Percentiles rank a stretch among this genome's conserved stretches.
Evolutionary conservation across 1,140 invertebrate species (phyloP).

Genomic region (Thaumatotibia leucotreta): DNA sequence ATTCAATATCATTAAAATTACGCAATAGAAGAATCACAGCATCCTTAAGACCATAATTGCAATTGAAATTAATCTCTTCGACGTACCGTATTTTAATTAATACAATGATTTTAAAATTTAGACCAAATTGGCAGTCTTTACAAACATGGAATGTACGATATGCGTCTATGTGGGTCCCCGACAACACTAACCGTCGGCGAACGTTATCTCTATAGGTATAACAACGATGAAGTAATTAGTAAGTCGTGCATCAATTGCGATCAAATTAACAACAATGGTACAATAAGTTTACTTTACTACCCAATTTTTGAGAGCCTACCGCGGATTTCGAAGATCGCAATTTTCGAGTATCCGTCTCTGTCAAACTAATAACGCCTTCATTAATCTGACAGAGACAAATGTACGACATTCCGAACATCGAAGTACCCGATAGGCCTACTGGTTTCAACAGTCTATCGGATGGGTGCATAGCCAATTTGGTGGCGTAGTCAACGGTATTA

Average conservation of each 20-base stretch:
- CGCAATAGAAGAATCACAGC: constrained; percentile 76
- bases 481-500: no score
- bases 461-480: no score
- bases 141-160: constrained; percentile 76
- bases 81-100: constrained; percentile 65
- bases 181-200: constrained; percentile 71
- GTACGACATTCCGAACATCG: no score
- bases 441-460: no score
- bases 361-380: no score
- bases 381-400: no score
- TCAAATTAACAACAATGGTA: constrained; percentile 47
- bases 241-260: constrained; percentile 49
- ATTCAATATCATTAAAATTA: constrained; percentile 66
- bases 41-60: constrained; percentile 73
- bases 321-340: no score
- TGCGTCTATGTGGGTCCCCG: constrained; percentile 74
- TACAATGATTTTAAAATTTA: constrained; percentile 74
- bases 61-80: constrained; percentile 70
- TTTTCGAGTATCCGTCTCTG: no score
- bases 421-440: no score
- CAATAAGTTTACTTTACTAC: constrained; percentile 22
- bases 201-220: constrained; percentile 70
- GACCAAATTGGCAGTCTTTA: constrained; percentile 76
- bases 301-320: no score
- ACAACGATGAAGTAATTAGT: constrained; percentile 63